Conservation (phyloP, 2,797 vertebrate genomes). For the Choloepus didactylus region DNA sequence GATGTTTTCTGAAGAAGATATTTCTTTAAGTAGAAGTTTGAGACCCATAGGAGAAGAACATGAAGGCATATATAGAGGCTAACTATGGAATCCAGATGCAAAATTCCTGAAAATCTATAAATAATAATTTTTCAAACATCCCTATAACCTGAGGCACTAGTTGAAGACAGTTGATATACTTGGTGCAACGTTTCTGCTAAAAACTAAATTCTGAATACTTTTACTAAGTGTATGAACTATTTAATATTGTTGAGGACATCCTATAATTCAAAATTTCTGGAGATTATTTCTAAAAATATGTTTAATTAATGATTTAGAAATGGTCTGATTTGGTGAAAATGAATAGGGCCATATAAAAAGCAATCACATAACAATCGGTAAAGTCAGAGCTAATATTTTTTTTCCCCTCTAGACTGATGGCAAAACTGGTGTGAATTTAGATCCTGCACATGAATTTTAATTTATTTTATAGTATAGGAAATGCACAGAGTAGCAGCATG, state of each 20-base stretch:
- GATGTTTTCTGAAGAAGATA: not conserved
- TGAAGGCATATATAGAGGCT: not conserved
- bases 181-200: slow-evolving; percentile 4
- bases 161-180: not conserved
- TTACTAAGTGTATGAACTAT: not conserved
- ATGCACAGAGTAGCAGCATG: not conserved
- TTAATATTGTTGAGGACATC: not conserved
- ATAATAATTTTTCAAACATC: not conserved
- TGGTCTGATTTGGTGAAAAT: not conserved
- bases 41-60: not conserved
- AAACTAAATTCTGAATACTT: not conserved
- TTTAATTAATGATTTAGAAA: not conserved
- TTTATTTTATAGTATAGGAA: not conserved
- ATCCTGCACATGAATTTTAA: not conserved
- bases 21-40: not conserved
- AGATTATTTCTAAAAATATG: slow-evolving; percentile 22
- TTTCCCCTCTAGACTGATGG: not conserved
- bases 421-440: not conserved
- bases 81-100: not conserved
- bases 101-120: slow-evolving; percentile 38
- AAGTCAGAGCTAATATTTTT: slow-evolving; percentile 9
- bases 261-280: slow-evolving; percentile 26
- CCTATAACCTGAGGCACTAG: not conserved
- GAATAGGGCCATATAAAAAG: not conserved
- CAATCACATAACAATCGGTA: not conserved